Conservation (phyloP, 2,888 invertebrate genomes). For the Saturnia japonica region DNA sequence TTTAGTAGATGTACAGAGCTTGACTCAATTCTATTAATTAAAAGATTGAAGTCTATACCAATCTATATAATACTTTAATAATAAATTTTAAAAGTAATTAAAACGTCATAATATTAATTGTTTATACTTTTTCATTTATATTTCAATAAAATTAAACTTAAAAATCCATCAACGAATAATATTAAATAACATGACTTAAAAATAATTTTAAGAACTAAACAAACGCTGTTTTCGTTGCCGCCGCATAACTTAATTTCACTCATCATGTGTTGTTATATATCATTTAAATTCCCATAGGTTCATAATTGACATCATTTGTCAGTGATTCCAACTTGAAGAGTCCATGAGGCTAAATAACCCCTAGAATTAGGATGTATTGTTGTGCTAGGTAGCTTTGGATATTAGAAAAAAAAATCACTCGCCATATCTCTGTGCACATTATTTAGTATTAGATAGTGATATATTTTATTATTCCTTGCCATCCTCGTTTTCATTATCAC, state of each 20-base stretch:
- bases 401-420: background rate
- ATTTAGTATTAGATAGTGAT: too few species aligned
- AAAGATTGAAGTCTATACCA: too few species aligned
- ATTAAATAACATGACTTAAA: background rate
- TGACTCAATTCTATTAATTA: too few species aligned
- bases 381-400: background rate
- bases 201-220: background rate
- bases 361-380: too few species aligned
- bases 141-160: background rate
- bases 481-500: background rate
- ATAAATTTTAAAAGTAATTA: too few species aligned
- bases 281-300: background rate
- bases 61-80: too few species aligned
- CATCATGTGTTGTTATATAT: background rate
- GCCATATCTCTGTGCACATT: background rate
- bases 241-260: background rate
- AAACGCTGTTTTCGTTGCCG: background rate
- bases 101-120: too few species aligned
- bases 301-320: background rate
- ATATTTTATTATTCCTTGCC: background rate
- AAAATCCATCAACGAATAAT: background rate
- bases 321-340: background rate
- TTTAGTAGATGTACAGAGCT: too few species aligned
- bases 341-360: background rate
- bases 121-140: background rate